These are phyloP conservation scores for Hylyphantes graminicola DNA, from an alignment of 1,140 invertebrate genomes.

Conservation along the genomic window DNA sequence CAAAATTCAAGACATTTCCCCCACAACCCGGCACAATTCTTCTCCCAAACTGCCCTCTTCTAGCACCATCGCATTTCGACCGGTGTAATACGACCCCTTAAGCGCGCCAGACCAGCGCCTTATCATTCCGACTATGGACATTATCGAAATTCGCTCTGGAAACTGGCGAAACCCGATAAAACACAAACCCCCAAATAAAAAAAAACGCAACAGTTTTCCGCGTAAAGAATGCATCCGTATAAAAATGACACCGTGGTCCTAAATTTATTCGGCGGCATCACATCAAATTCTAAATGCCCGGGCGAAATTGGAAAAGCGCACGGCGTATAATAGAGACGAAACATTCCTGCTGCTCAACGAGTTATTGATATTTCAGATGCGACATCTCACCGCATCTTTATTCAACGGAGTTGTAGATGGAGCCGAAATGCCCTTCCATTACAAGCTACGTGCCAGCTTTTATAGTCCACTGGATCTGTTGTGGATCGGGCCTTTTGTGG, in stretches of 20 bases:
- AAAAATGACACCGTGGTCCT: constrained; percentile 18
- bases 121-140: constrained; percentile 8
- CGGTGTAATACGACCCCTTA: constrained; percentile 7
- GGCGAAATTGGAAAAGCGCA: constrained; percentile 46
- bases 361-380: constrained; percentile 54
- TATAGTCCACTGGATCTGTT: constrained; percentile 45
- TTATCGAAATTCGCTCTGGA: constrained; percentile 40
- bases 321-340: constrained; percentile 40
- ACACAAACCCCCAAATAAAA: neutral
- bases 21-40: no score
- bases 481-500: constrained; percentile 1
- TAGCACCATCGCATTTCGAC: no score
- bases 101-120: neutral
- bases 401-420: constrained; percentile 33
- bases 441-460: constrained; percentile 41
- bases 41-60: no score
- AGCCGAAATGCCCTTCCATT: constrained; percentile 40
- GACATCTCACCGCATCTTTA: constrained; percentile 47
- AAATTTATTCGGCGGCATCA: constrained; percentile 34
- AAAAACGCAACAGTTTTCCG: constrained; percentile 24
- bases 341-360: constrained; percentile 8
- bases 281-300: constrained; percentile 43
- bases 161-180: constrained; percentile 29
- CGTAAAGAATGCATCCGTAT: constrained; percentile 24
- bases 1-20: no score